Base-by-base conservation (phyloP, 1,140 invertebrate genomes). In the Hypothenemus hampei region DNA sequence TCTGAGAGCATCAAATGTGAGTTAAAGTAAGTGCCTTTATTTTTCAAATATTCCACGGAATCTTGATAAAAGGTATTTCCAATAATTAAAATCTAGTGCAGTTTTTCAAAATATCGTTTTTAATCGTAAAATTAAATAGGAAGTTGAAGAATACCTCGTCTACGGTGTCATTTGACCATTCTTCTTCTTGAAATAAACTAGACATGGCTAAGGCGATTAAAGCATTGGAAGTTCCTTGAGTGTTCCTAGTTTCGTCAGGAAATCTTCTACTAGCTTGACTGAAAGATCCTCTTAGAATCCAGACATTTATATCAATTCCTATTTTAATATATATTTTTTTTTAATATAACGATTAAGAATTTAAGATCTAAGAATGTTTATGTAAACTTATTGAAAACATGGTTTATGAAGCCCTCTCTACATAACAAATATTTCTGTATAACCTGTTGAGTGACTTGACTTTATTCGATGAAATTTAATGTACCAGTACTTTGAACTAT, bases 251-350 rank as follows among this genome's bases (percentile, higher is more conserved):
- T 22, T 74, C 70, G 24, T 69, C 68, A 0, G 71, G 68, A 60
- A 77, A 79, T 26, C 69, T 62, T 3, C 59, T 64, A 56, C 76
- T 73, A 0, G 63, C 71, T 50, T 79, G 76, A 57, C 72, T 73
- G 54, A 77, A 73, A 8, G 62, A 68, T 4, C 75, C 77, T 21
- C 72, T 66, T 0, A 78, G 50, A 13, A 78, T 71, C 77, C 77
- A 78, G n/a, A 70, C 71, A 31, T 70, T 70, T 0, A 69, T 65
- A 0, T 65, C 67, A 8, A 77, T 65, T 19, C 74, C 76, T 77
- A 39, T 20, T 35, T 29, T 29, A 29, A 29, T 6, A 5, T n/a
- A n/a, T n/a, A n/a, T n/a, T n/a, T n/a, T n/a, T n/a, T n/a, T n/a
- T n/a, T n/a, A n/a, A n/a, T n/a, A n/a, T n/a, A n/a, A n/a, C n/a